phyloP scores from a whole-genome alignment of 2,888 invertebrate species.

The Pollenia labialis region DNA sequence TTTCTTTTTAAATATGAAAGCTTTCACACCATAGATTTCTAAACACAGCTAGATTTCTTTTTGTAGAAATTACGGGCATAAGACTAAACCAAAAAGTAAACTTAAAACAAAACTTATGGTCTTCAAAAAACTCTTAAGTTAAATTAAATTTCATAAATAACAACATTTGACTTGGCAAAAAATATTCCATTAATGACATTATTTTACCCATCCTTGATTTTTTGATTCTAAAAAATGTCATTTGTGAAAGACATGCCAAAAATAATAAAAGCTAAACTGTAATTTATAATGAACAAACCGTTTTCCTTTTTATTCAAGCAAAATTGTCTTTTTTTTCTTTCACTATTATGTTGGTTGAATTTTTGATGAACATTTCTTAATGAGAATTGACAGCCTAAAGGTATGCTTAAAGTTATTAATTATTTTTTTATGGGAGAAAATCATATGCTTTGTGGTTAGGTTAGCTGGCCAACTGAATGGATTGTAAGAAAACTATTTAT shows the following conservation, averaged over 20 bases:
- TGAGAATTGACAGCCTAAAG: constrained; percentile 55
- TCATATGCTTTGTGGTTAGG: background rate
- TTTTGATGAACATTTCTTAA: constrained; percentile 50
- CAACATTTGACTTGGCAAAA: too few species aligned
- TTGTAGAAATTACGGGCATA: too few species aligned
- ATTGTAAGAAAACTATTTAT: constrained; percentile 4
- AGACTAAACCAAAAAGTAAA: background rate
- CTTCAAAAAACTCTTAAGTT: too few species aligned
- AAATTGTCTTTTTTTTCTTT: constrained; percentile 17
- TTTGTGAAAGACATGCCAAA: background rate
- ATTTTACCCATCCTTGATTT: background rate
- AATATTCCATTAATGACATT: background rate
- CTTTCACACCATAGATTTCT: too few species aligned
- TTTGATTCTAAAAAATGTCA: constrained; percentile 39
- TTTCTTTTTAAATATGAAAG: too few species aligned
- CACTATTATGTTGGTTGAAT: constrained; percentile 8
- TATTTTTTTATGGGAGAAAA: background rate
- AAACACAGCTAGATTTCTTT: too few species aligned
- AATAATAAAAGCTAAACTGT: constrained; percentile 3
- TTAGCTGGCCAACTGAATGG: background rate
- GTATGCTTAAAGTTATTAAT: constrained; percentile 42
- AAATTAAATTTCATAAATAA: too few species aligned
- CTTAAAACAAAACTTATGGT: background rate
- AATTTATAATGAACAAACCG: constrained; percentile 42
- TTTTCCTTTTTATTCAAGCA: background rate